phyloP scores from a whole-genome alignment of 2,888 invertebrate genomes.

The Machimus atricapillus region DNA sequence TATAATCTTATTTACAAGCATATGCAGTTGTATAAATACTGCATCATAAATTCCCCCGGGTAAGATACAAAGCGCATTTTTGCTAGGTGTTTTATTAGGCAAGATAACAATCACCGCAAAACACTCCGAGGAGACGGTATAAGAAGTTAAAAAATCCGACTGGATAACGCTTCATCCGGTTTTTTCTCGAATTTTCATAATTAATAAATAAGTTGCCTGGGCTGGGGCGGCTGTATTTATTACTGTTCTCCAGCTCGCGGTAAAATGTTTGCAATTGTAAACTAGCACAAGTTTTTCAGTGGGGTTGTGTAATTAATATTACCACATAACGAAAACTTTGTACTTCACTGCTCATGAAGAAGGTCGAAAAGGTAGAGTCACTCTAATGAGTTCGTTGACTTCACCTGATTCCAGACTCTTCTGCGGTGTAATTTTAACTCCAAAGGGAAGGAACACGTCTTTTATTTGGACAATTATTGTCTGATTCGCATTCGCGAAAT shows the following conservation, averaged over 20 bases:
- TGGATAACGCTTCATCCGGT: neutral
- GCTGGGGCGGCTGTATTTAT: neutral
- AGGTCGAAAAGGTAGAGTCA: neutral
- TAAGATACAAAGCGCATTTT: neutral
- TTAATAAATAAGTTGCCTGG: neutral
- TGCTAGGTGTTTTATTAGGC: neutral
- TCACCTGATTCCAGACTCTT: neutral
- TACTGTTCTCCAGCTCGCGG: neutral
- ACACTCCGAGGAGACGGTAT: neutral
- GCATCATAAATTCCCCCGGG: neutral
- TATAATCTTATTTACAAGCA: neutral
- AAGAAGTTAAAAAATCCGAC: neutral
- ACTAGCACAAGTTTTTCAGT: neutral
- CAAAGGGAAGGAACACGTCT: neutral
- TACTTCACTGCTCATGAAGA: slow-evolving; percentile 24
- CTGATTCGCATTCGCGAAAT: neutral
- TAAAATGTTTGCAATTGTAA: neutral
- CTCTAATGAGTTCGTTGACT: slow-evolving; percentile 11
- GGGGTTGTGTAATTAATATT: slow-evolving; percentile 25
- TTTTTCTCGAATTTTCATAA: neutral
- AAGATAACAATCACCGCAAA: neutral
- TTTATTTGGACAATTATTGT: neutral
- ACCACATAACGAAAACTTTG: slow-evolving; percentile 17
- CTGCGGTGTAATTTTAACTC: neutral
- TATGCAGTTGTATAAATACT: neutral